Conservation (phyloP, 1,140 invertebrate genomes). For the Archivesica marissinica region DNA sequence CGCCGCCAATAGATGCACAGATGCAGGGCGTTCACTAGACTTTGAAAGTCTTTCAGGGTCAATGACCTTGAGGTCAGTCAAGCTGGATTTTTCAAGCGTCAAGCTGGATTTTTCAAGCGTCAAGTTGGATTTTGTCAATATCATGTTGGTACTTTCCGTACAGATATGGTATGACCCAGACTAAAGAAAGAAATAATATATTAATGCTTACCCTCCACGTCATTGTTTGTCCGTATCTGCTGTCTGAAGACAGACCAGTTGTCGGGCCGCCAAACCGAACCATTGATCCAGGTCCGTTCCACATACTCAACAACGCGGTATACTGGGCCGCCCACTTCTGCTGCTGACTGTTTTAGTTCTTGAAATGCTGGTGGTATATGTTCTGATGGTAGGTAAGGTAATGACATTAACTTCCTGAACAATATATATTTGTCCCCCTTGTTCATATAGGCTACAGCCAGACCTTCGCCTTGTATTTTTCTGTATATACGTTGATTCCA, state of each 20-base stretch:
- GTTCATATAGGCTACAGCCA: background rate
- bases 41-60: no score
- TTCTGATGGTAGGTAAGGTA: slow-evolving; percentile 15
- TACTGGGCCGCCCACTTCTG: background rate
- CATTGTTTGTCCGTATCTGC: slow-evolving; percentile 20
- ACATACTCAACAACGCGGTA: background rate
- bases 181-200: background rate
- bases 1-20: no score
- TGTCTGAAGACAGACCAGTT: slow-evolving; percentile 17
- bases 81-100: no score
- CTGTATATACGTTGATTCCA: background rate
- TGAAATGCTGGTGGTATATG: background rate
- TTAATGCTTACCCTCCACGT: slow-evolving; percentile 12
- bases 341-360: background rate
- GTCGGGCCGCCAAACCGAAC: background rate
- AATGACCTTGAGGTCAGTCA: no score
- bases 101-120: no score
- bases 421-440: background rate
- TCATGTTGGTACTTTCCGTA: no score
- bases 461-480: background rate
- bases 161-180: slow-evolving; percentile 28
- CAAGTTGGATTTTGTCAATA: no score
- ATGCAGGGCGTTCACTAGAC: no score
- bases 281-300: background rate
- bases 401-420: slow-evolving; percentile 5